Conservation (phyloP, 2,797 vertebrate species). For the Enteromius anoplus region DNA sequence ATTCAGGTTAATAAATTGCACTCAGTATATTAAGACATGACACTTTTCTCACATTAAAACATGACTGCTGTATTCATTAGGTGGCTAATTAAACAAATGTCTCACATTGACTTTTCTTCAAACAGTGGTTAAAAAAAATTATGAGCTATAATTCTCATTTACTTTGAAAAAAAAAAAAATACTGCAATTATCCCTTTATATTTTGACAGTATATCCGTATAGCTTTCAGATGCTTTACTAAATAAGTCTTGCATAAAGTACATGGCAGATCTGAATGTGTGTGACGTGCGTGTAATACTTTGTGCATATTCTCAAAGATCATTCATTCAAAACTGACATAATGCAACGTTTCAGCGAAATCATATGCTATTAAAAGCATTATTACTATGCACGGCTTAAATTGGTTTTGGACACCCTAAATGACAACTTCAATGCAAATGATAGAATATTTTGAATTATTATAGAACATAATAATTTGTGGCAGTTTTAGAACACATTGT, state of each 20-base stretch:
- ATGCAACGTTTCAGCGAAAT: background rate
- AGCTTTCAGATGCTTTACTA: background rate
- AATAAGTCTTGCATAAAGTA: background rate
- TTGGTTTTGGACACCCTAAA: background rate
- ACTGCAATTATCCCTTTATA: background rate
- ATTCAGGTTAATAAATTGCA: constrained; percentile 8
- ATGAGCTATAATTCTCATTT: background rate
- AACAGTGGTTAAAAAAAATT: constrained; percentile 7
- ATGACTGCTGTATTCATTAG: constrained; percentile 3
- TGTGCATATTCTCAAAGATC: background rate
- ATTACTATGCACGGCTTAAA: background rate
- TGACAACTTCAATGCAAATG: background rate
- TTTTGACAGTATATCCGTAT: constrained; percentile 1
- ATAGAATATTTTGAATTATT: background rate
- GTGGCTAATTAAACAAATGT: constrained; percentile 18
- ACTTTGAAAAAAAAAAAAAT: background rate
- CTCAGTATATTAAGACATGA: constrained; percentile 4
- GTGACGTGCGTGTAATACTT: background rate
- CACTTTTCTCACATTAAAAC: constrained; percentile 19
- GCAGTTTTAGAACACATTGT: background rate
- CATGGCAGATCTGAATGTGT: background rate
- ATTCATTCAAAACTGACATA: background rate
- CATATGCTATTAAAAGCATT: background rate
- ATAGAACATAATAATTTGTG: too few species aligned
- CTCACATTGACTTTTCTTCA: constrained; percentile 14